Evolutionary conservation across 2,113 vertebrate genomes (phyloP), one percentile per base, ranked within the genome.

Genomic region (Echinops telfairi): DNA sequence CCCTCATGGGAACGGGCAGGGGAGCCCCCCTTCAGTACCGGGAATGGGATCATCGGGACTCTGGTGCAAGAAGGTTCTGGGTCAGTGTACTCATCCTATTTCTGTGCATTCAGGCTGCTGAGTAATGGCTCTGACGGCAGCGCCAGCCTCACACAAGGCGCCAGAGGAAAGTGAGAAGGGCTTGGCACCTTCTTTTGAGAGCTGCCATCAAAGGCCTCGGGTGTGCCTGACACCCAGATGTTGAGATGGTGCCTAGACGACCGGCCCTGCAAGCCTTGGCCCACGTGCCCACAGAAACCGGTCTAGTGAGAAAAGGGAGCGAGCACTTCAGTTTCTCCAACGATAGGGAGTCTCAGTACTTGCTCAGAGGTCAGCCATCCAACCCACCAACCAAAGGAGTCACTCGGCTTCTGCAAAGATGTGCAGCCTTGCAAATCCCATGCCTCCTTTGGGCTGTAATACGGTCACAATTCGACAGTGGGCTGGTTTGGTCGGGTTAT

Each of bases 141-240:
- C 64, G 87, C 84, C 94, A 93, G 77, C 53, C 0, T 78, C 88
- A 78, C 88, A 78, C 58, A 86, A 68, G 75, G 88, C 25, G 0
- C 81, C 57, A 83, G 66, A 58, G 89, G 58, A 92, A 88, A 79
- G 77, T 88, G 90, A 96, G 95, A 96, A 94, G 64, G 81, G 71
- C 58, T 92, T 87, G 93, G 57, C 93, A 86, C 95, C 84, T 89
- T 94, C 60, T 86, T 93, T 95, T 38, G 86, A 91, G 91, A 96
- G 62, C 77, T 90, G 78, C 27, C 10, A 47, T 83, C 73, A 93
- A 76, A 0, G 0, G 84, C 86, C 40, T 57, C 43, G 83, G 22
- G 25, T 76, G n/a, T 90, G 79, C 83, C 83, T 88, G 86, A 81
- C 36, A 33, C 70, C 62, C 31, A 11, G 29, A 31, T 11, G n/a